Base-by-base conservation (phyloP, 2,113 vertebrate genomes). In the Epinephelus cyanopodus region DNA sequence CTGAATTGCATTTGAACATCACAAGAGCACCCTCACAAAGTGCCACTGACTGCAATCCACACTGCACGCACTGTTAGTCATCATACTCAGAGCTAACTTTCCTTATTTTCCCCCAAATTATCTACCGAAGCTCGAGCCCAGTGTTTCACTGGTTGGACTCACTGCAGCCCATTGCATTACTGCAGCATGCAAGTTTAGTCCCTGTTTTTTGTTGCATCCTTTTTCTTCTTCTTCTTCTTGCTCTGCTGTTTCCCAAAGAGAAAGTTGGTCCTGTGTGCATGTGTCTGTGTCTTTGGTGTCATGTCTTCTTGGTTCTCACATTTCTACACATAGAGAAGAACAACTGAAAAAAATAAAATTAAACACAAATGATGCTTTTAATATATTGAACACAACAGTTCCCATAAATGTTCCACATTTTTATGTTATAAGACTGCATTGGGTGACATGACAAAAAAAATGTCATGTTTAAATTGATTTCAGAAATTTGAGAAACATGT, bases 171-270 rank as follows among this genome's bases (percentile, higher is more conserved):
- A 21, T 81, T 67, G 62, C 90, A 75, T 93, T 89, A 74, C 78
- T 93, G 93, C 90, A 87, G 96, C 95, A 91, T 95, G 94, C 92
- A 79, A 88, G 90, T 85, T 81, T 61, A 52, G 50, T 25, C 66
- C 57, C 79, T 77, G 37, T 82, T 70, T 86, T 61, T 77, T 37
- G 68, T 87, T 81, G 47, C 64, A 79, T 84, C 62, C 77, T 78
- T 37, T 50, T 60, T 61, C 73, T 64, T 74, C 23, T 88, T 53
- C 25, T 19, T 48, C 82, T 71, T 19, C 9, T 85, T 45, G 0
- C 12, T 89, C 90, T 74, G 66, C 42, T 63, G 56, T 72, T 67
- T 54, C 50, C 14, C 57, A 33, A 18, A 65, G 90, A 62, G 60
- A 54, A 53, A 60, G 48, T 62, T n/a, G 1, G 50, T 62, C 79